Conservation (phyloP, 2,797 vertebrate genomes). For the Sebastes dallii region DNA sequence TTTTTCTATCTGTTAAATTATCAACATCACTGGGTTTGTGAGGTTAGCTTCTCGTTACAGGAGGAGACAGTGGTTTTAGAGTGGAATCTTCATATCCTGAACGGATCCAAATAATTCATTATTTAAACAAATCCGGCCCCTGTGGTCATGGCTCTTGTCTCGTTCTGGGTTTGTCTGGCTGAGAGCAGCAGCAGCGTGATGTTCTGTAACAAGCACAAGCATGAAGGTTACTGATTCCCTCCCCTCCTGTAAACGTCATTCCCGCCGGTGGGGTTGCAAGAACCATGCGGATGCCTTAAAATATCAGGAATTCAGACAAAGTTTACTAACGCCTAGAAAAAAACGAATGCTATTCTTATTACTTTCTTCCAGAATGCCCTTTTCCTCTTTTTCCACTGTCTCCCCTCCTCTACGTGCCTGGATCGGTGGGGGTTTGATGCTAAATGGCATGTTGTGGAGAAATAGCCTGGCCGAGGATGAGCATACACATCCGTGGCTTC, state of each 20-base stretch:
- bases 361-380: slow-evolving; percentile 3
- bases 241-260: slow-evolving; percentile 41
- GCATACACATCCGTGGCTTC: slow-evolving; percentile 6
- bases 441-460: slow-evolving; percentile 26
- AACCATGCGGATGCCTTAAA: slow-evolving; percentile 26
- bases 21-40: slow-evolving; percentile 1
- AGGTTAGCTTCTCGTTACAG: slow-evolving; percentile 14
- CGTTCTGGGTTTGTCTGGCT: slow-evolving; percentile 33
- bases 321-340: slow-evolving; percentile 4
- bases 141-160: slow-evolving; percentile 8
- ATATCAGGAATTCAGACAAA: slow-evolving; percentile 45
- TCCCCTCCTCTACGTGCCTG: not conserved
- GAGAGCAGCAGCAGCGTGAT: slow-evolving; percentile 30
- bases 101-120: slow-evolving; percentile 31
- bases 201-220: slow-evolving; percentile 46
- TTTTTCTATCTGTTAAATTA: slow-evolving; percentile 11
- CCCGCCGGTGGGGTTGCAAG: slow-evolving; percentile 3
- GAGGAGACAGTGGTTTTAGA: slow-evolving; percentile 17
- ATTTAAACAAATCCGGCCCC: not conserved
- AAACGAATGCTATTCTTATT: slow-evolving; percentile 21
- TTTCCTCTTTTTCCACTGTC: slow-evolving; percentile 2
- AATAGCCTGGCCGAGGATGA: not conserved
- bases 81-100: slow-evolving; percentile 27
- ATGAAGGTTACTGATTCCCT: slow-evolving; percentile 54
- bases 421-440: slow-evolving; percentile 3